phyloP scores from a whole-genome alignment of 2,888 invertebrate species.

The Gari tellinella region DNA sequence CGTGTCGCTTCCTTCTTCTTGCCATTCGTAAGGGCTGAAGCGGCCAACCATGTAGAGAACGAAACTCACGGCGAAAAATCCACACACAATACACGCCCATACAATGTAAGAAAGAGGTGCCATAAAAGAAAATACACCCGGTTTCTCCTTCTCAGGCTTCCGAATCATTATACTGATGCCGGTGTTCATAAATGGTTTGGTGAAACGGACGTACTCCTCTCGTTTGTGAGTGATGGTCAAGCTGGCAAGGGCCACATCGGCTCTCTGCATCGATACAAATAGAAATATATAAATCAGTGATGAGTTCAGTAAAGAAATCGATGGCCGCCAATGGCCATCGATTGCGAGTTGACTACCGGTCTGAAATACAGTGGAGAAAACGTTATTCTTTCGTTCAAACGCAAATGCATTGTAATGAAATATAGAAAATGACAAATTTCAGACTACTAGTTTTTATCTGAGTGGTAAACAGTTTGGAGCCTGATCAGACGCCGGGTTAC shows the following conservation, averaged over 20 bases:
- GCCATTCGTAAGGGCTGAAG: slow-evolving; percentile 99
- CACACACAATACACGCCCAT: slow-evolving; percentile 94
- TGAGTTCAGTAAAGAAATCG: too few species aligned
- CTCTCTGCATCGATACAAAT: slow-evolving; percentile 89
- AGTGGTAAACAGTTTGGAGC: too few species aligned
- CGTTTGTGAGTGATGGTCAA: slow-evolving; percentile 97
- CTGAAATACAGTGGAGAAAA: too few species aligned
- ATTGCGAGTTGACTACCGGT: too few species aligned
- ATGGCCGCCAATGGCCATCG: too few species aligned
- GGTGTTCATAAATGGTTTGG: slow-evolving; percentile 98
- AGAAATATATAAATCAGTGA: too few species aligned
- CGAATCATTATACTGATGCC: slow-evolving; percentile 98
- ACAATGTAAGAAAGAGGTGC: slow-evolving; percentile 98
- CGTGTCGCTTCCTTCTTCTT: slow-evolving; percentile 82
- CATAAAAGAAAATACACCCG: slow-evolving; percentile 98
- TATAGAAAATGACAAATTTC: too few species aligned
- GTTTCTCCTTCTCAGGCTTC: slow-evolving; percentile 95
- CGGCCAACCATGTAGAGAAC: slow-evolving; percentile 98
- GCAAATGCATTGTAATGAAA: too few species aligned
- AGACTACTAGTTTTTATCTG: too few species aligned
- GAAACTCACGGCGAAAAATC: slow-evolving; percentile 98
- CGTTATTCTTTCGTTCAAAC: too few species aligned
- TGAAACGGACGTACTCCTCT: slow-evolving; percentile 97
- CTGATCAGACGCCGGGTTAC: too few species aligned
- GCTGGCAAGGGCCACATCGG: slow-evolving; percentile 97